Evolutionary conservation across 2,888 invertebrate species (phyloP).

Genomic region (Anaspis maculata): DNA sequence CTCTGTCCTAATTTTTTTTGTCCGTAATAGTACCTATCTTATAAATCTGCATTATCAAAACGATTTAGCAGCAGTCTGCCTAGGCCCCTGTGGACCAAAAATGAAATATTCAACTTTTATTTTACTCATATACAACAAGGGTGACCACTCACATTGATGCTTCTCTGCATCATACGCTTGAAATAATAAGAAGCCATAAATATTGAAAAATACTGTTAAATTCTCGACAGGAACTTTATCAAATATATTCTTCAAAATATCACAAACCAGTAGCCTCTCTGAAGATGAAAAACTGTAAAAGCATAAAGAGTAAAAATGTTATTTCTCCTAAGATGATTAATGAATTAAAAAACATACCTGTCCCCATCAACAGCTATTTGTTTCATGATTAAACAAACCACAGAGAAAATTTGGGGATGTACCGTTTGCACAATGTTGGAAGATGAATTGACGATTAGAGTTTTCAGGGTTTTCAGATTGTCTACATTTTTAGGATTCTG

Average conservation of each 20-base stretch:
- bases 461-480: slow-evolving; percentile 18
- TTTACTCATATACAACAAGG: no score
- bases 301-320: slow-evolving; percentile 6
- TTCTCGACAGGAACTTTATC: slow-evolving; percentile 45
- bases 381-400: slow-evolving; percentile 26
- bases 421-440: background rate
- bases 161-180: slow-evolving; percentile 49
- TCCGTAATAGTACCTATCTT: no score
- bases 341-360: background rate
- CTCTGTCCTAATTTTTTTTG: no score
- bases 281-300: slow-evolving; percentile 25
- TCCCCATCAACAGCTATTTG: slow-evolving; percentile 14
- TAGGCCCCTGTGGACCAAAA: no score
- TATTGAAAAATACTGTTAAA: slow-evolving; percentile 47
- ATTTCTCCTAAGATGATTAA: slow-evolving; percentile 1
- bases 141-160: slow-evolving; percentile 47
- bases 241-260: slow-evolving; percentile 45
- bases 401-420: slow-evolving; percentile 5
- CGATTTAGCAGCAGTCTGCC: no score
- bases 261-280: slow-evolving; percentile 46
- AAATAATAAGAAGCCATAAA: slow-evolving; percentile 47
- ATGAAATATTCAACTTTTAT: no score
- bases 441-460: slow-evolving; percentile 11
- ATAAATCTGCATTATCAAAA: no score
- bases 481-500: slow-evolving; percentile 19